A percentile compares a stretch with the other conserved stretches of the same genome.
phyloP scores from a whole-genome alignment of 2,888 invertebrate genomes.

The Chorisops tibialis region DNA sequence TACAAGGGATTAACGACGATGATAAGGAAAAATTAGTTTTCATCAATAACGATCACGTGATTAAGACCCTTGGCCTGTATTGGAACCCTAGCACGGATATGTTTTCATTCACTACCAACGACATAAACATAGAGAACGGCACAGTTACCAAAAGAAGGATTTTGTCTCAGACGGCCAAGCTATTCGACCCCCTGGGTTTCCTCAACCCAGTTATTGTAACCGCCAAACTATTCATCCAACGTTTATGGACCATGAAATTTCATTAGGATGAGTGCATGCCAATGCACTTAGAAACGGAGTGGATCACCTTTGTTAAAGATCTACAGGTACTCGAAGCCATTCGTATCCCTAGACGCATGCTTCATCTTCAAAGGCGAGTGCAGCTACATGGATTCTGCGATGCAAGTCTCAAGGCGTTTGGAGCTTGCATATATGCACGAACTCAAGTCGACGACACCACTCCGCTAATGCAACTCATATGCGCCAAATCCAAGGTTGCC shows the following conservation, averaged over 20 bases:
- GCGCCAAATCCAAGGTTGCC: too few relatives aligned
- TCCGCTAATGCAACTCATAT: too few relatives aligned
- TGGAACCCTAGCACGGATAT: constrained; percentile 17
- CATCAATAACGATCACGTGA: constrained; percentile 2
- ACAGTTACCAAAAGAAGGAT: constrained; percentile 13
- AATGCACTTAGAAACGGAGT: constrained; percentile 15
- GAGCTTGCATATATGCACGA: too few relatives aligned
- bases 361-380: too few relatives aligned
- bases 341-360: too few relatives aligned
- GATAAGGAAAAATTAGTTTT: constrained; percentile 1
- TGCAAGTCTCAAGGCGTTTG: too few relatives aligned
- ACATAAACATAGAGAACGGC: not conserved
- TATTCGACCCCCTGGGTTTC: constrained; percentile 34
- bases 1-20: constrained; percentile 7
- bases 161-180: constrained; percentile 28
- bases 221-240: constrained; percentile 32
- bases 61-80: constrained; percentile 18
- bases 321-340: too few relatives aligned
- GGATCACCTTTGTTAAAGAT: too few relatives aligned
- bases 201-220: constrained; percentile 28
- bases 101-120: not conserved
- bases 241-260: constrained; percentile 30
- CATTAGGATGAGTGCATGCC: constrained; percentile 29
- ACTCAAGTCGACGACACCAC: too few relatives aligned
- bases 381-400: too few relatives aligned